phyloP scores from a whole-genome alignment of 1,140 invertebrate genomes.

The Sycophila sp. region DNA sequence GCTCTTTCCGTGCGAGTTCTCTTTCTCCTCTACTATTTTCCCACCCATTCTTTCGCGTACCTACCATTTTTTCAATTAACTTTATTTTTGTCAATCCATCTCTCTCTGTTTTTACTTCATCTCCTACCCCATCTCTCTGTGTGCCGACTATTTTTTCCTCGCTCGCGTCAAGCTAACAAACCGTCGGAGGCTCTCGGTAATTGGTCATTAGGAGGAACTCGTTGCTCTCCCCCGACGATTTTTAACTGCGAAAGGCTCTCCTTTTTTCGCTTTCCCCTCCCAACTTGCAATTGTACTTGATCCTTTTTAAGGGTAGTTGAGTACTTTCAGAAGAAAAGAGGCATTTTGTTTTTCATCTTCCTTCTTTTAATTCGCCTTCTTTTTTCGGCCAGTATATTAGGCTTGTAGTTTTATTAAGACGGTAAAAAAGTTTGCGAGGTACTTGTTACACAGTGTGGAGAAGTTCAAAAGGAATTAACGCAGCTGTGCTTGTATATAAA shows the following conservation, averaged over 20 bases:
- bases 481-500: too few relatives aligned
- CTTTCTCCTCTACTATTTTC: background rate
- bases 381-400: too few relatives aligned
- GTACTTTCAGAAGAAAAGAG: background rate
- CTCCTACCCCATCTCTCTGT: background rate
- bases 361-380: too few relatives aligned
- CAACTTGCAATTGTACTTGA: background rate
- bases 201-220: constrained; percentile 33
- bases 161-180: constrained; percentile 1
- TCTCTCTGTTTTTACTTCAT: background rate
- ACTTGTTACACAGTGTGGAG: too few relatives aligned
- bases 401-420: too few relatives aligned
- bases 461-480: too few relatives aligned
- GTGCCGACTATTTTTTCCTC: background rate
- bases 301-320: background rate
- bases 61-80: background rate
- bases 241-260: background rate
- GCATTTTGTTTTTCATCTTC: too few relatives aligned
- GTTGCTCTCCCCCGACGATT: constrained; percentile 5
- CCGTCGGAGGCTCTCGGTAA: background rate
- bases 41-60: background rate
- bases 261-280: background rate
- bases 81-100: too few relatives aligned
- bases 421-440: too few relatives aligned
- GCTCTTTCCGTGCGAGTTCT: background rate